phyloP scores from a whole-genome alignment of 2,888 invertebrate species.

The Ophion ventricosus region DNA sequence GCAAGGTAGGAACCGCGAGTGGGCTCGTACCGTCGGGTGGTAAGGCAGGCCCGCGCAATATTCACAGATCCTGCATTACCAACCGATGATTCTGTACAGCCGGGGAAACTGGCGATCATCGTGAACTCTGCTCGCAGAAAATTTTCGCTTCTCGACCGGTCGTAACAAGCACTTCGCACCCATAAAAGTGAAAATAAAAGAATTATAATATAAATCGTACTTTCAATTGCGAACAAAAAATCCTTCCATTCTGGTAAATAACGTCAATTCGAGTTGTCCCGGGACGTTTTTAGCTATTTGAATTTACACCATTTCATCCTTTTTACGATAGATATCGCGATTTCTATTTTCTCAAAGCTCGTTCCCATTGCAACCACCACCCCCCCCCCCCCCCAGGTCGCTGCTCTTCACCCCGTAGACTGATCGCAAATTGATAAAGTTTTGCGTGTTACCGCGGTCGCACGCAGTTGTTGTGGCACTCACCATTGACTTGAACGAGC shows the following conservation, averaged over 20 bases:
- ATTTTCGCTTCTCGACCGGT: background rate
- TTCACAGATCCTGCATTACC: background rate
- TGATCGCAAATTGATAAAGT: conserved; percentile 29
- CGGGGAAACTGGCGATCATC: background rate
- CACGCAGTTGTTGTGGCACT: conserved; percentile 73
- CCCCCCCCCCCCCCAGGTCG: background rate
- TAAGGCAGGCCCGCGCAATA: background rate
- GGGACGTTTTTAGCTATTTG: background rate
- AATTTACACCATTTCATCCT: background rate
- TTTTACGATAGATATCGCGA: too few species aligned
- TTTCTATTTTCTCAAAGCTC: background rate
- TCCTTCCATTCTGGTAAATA: background rate
- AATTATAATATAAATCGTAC: background rate
- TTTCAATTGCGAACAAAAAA: background rate
- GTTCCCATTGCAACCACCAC: conserved; percentile 3
- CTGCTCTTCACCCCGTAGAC: too few species aligned
- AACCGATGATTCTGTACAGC: background rate
- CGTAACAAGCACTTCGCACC: background rate
- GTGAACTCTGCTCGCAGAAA: background rate
- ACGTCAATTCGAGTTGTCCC: background rate
- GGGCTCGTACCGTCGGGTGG: background rate
- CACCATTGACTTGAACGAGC: conserved; percentile 96
- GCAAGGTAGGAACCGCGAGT: background rate
- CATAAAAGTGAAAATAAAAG: background rate
- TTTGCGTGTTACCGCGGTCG: conserved; percentile 3